Base-by-base conservation (phyloP, 2,113 vertebrate genomes). In the Cololabis saira region DNA sequence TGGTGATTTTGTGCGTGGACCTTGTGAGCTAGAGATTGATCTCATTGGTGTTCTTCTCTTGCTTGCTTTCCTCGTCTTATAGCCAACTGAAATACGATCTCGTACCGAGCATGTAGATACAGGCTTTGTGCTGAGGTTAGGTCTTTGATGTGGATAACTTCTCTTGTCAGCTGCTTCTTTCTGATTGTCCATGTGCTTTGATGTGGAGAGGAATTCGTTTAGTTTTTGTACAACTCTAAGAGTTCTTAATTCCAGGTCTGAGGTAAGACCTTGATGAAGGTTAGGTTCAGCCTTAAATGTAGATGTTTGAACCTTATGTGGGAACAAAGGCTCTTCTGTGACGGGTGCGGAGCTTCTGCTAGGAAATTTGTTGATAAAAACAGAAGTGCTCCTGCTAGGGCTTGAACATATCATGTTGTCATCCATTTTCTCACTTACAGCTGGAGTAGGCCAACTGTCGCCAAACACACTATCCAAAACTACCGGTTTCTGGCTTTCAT, bases 211-310 rank as follows among this genome's bases (percentile, higher is more conserved):
- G 22, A 64, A 69, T 51, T 61, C 30, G 18, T 69, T 44, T 24
- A 79, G 61, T 56, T 57, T 64, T 65, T 73, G 55, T 9, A 81
- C 44, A 81, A 82, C 75, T 55, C 62, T 69, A 6, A 51, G n/a
- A 51, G 80, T 82, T 49, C 69, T 83, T 48, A 48, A 27, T 51
- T 86, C 71, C 33, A 84, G 9, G 55, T 88, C 77, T 68, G 67
- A 52, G 17, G 44, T 21, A 50, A 60, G 8, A 21, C n/a, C 19
- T 43, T 1, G 3, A 5, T 60, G 42, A 50, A 22, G 11, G 0
- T 5, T 62, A 12, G 53, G 11, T 43, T 63, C 43, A 22, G 14
- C 56, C 13, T 60, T 53, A 16, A 54, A 21, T 10, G 42, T n/a
- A 40, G 65, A 58, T 37, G 45, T 44, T 0, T 67, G 37, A 42